Percentiles rank a stretch among this genome's conserved stretches.
These are phyloP conservation scores for Sarcophilus harrisii DNA, from an alignment of 2,797 vertebrate genomes.

Conservation along the genomic window DNA sequence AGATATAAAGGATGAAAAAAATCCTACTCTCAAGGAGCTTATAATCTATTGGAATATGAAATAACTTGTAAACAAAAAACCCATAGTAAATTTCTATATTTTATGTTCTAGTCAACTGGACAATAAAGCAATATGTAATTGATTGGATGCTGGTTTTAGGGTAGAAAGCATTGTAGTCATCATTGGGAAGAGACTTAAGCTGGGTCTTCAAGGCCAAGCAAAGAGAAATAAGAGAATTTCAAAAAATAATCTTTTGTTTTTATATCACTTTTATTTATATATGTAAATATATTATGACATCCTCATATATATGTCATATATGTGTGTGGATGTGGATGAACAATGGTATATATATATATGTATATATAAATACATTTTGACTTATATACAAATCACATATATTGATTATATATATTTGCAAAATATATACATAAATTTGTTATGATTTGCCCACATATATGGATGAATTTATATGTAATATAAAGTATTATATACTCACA, in stretches of 20 bases:
- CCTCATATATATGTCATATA: background rate
- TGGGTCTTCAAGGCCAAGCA: background rate
- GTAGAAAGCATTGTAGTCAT: background rate
- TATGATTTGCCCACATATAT: background rate
- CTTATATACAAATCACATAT: background rate
- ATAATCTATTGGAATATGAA: background rate
- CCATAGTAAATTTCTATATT: background rate
- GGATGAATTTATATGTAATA: background rate
- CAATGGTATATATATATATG: background rate
- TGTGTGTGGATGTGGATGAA: background rate
- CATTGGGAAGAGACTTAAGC: background rate
- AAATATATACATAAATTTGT: background rate
- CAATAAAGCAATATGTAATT: background rate
- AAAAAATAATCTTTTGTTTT: background rate
- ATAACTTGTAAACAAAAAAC: background rate
- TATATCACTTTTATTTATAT: background rate
- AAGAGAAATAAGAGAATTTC: background rate
- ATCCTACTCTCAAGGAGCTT: background rate
- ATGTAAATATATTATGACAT: background rate
- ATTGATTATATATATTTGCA: background rate
- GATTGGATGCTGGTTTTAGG: background rate
- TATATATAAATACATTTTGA: background rate
- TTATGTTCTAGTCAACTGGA: background rate
- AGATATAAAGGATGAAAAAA: background rate
- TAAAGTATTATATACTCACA: too few relatives aligned